Base-by-base conservation (phyloP, 2,797 vertebrate species). In the Synanceia verrucosa region DNA sequence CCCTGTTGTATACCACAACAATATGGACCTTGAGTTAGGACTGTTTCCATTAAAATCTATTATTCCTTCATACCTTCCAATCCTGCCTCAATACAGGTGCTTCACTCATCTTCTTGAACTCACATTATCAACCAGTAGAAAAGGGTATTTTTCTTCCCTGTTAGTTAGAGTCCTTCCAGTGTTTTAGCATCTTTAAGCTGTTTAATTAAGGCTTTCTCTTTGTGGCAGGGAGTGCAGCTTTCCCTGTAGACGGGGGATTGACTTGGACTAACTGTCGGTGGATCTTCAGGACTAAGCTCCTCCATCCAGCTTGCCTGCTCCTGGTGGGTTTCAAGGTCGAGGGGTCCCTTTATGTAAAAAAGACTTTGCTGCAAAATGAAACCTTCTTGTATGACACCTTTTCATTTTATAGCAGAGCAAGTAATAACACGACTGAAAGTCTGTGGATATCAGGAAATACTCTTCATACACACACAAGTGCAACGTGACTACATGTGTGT, bases 201-300 rank as follows among this genome's bases (percentile, higher is more conserved):
- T 92, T 95, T 96, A 96, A 96, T 95, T 95, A 85, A 82, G 81
- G 82, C 72, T 50, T 70, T 67, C 86, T 90, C 89, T 93, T 92
- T 93, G 90, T 94, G 93, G 78, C 81, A 80, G 84, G 65, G 57
- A 66, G 90, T 86, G 77, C 91, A 92, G 91, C 93, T 94, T 93
- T 93, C 93, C 92, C 93, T 91, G 90, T 91, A 95, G 95, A 96
- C 94, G 95, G 91, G 88, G 91, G 94, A 96, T 96, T 95, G 95
- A 95, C 91, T 91, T 88, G 34, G 90, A 91, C 93, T 88, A 91
- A 93, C 90, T 91, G 92, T 92, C 93, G 85, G 88, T 92, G 85
- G 59, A 81, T 91, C 89, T 95, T 86, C 69, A 71, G 89, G 88
- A 86, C 94, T 95, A 95, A 96, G 94, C 95, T 91, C 82, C 90